These are phyloP conservation scores for Zygogramma bicolorata DNA, from an alignment of 2,888 invertebrate genomes.

Conservation along the genomic window DNA sequence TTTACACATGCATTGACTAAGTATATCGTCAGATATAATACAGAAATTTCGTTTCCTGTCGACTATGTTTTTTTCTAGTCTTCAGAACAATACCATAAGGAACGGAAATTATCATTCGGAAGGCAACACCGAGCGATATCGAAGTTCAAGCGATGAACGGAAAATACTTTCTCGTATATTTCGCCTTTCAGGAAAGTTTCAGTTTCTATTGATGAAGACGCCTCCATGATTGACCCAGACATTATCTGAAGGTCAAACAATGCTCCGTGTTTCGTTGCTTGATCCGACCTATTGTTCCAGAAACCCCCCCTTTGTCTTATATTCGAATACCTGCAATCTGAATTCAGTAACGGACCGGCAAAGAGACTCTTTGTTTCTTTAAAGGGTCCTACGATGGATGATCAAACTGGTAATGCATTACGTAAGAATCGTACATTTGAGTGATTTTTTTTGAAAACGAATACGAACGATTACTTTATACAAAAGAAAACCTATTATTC, in stretches of 20 bases:
- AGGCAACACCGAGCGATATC: background rate
- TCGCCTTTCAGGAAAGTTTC: background rate
- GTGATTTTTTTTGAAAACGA: too few species aligned
- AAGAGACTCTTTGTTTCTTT: background rate
- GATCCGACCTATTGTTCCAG: background rate
- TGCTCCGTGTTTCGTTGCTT: background rate
- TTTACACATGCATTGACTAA: too few species aligned
- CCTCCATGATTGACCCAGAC: conserved; percentile 2
- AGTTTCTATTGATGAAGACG: background rate
- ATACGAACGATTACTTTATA: too few species aligned
- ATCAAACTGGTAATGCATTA: too few species aligned
- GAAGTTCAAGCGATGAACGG: background rate
- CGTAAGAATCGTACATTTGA: too few species aligned
- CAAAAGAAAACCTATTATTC: too few species aligned
- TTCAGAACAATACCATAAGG: background rate
- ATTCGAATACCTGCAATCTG: background rate
- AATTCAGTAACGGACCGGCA: background rate
- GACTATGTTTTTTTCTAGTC: too few species aligned
- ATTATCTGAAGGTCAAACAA: conserved; percentile 4
- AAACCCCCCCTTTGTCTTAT: background rate
- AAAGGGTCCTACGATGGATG: background rate
- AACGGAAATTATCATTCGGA: background rate
- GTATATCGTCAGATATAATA: too few species aligned
- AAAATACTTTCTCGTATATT: background rate
- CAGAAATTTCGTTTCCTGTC: too few species aligned